Evolutionary conservation across 37 sponge, comb jelly and placozoan genomes (phyloP).

Genomic region (Beroe ovata): DNA sequence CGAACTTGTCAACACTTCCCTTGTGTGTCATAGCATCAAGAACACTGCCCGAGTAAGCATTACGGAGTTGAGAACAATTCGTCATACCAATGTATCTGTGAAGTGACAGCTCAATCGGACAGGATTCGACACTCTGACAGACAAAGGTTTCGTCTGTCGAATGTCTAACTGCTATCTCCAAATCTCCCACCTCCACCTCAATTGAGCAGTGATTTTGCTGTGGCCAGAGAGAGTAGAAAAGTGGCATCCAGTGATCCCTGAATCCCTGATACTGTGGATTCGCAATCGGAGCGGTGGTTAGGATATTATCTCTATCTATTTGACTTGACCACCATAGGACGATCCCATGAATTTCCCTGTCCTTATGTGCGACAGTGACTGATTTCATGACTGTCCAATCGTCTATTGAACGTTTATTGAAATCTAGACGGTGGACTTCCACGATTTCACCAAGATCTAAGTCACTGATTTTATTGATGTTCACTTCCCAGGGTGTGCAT

Average conservation of each 20-base stretch:
- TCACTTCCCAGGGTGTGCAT: constrained; percentile 5
- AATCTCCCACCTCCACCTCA: neutral
- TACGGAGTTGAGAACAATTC: neutral
- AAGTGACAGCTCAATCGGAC: neutral
- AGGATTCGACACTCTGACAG: neutral
- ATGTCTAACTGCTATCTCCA: neutral
- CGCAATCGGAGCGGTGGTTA: constrained; percentile 10
- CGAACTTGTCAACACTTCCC: neutral
- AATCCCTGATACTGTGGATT: constrained; percentile 10
- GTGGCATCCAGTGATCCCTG: constrained; percentile 63
- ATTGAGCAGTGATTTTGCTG: neutral
- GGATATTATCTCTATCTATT: neutral
- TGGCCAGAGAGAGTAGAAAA: neutral
- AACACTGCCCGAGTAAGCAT: neutral
- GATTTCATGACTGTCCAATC: neutral
- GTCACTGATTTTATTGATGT: neutral
- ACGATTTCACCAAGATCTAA: neutral
- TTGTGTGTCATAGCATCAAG: neutral
- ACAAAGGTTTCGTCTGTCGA: neutral
- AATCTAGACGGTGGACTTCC: neutral
- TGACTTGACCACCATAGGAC: constrained; percentile 29
- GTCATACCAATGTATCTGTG: neutral
- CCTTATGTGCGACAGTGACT: neutral
- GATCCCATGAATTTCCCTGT: neutral
- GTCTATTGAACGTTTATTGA: neutral